Conservation (phyloP, 2,888 invertebrate genomes). For the Spatulosminthurus flaviceps region DNA sequence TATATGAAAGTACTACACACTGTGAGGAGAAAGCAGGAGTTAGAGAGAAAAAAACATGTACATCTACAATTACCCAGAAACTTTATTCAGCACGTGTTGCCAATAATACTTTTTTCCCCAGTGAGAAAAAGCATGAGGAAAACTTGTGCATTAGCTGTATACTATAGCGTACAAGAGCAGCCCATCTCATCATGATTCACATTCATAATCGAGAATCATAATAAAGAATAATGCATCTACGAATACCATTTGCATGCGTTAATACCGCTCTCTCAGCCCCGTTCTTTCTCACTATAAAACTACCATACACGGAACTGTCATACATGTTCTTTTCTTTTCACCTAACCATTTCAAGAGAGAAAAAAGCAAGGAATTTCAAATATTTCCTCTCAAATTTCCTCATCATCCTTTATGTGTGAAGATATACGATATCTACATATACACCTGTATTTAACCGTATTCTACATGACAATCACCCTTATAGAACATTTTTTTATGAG, state of each 20-base stretch:
- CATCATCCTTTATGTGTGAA: too few relatives aligned
- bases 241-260: conserved; percentile 8
- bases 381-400: background rate
- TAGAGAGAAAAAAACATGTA: background rate
- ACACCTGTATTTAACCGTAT: too few relatives aligned
- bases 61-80: conserved; percentile 8
- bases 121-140: background rate
- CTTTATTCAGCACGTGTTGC: conserved; percentile 18
- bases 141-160: background rate
- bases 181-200: background rate
- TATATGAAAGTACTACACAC: too few relatives aligned
- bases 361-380: background rate
- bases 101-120: background rate
- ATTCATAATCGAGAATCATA: conserved; percentile 14
- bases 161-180: background rate
- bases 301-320: background rate
- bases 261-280: too few relatives aligned
- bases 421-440: too few relatives aligned
- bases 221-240: conserved; percentile 2
- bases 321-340: background rate
- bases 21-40: background rate
- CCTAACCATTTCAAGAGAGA: background rate
- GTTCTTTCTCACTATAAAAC: background rate
- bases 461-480: too few relatives aligned
- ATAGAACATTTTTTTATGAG: too few relatives aligned